Conservation (phyloP, 2,797 vertebrate genomes). For the Perodicticus potto region DNA sequence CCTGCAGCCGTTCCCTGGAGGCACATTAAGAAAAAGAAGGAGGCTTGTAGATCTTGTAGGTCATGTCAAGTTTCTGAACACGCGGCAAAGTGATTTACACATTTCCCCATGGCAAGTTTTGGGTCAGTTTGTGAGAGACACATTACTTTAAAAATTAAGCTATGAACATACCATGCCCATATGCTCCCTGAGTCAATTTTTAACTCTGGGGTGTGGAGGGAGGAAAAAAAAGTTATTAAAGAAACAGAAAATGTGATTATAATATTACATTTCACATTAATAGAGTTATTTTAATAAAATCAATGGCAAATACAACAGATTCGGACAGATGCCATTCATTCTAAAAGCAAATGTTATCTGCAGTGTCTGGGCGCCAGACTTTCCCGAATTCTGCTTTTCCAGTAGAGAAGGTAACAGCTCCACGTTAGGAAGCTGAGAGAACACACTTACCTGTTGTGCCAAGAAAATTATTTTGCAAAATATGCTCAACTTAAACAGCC, state of each 20-base stretch:
- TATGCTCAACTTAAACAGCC: background rate
- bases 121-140: background rate
- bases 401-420: background rate
- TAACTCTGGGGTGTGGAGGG: background rate
- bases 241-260: background rate
- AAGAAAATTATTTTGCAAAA: constrained; percentile 53
- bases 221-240: background rate
- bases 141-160: background rate
- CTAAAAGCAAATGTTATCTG: background rate
- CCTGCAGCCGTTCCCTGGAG: too few relatives aligned
- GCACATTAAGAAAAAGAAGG: background rate
- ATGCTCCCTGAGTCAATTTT: background rate
- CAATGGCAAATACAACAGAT: background rate
- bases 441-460: background rate
- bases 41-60: too few relatives aligned
- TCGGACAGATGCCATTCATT: background rate
- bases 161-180: background rate
- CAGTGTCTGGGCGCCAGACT: background rate
- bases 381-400: background rate
- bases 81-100: background rate
- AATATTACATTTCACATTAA: background rate
- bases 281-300: background rate
- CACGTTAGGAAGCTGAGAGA: background rate
- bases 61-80: background rate
- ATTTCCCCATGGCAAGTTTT: background rate